phyloP scores from a whole-genome alignment of 2,888 invertebrate species.

The Podabrus alpinus region DNA sequence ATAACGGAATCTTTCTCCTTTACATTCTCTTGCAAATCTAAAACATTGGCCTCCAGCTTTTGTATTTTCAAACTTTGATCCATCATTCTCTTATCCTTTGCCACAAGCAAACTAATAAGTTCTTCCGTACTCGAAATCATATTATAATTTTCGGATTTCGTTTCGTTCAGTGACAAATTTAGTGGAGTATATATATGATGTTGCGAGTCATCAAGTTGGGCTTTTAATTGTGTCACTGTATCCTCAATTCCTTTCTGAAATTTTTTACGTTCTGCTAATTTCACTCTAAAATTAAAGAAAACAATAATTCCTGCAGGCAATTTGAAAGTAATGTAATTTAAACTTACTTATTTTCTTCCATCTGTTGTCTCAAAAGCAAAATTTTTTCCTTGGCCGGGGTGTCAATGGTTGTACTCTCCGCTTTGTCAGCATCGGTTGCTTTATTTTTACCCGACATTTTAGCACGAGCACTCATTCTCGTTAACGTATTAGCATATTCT shows the following conservation, averaged over 20 bases:
- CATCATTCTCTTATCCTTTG: conserved; percentile 66
- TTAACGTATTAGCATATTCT: conserved; percentile 53
- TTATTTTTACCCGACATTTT: conserved; percentile 35
- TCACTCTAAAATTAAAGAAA: conserved; percentile 44
- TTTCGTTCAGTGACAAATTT: conserved; percentile 44
- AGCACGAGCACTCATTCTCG: conserved; percentile 50
- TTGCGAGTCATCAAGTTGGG: conserved; percentile 60
- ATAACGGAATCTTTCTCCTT: conserved; percentile 84
- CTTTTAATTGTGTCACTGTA: conserved; percentile 59
- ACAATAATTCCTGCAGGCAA: background rate
- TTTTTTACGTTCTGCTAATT: conserved; percentile 60
- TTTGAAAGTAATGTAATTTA: background rate
- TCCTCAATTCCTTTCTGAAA: conserved; percentile 60
- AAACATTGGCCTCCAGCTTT: conserved; percentile 73
- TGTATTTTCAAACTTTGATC: conserved; percentile 72
- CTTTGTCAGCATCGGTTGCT: conserved; percentile 23
- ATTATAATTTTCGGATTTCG: conserved; percentile 46
- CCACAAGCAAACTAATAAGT: conserved; percentile 56
- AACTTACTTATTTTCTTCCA: conserved; percentile 59
- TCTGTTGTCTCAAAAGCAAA: conserved; percentile 58
- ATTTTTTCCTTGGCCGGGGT: conserved; percentile 60
- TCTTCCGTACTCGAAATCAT: conserved; percentile 50
- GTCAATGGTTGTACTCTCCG: conserved; percentile 37
- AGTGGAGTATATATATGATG: conserved; percentile 44
- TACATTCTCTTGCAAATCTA: conserved; percentile 82